Evolutionary conservation across 2,797 vertebrate genomes (phyloP).

Genomic region (Coreius guichenoti): DNA sequence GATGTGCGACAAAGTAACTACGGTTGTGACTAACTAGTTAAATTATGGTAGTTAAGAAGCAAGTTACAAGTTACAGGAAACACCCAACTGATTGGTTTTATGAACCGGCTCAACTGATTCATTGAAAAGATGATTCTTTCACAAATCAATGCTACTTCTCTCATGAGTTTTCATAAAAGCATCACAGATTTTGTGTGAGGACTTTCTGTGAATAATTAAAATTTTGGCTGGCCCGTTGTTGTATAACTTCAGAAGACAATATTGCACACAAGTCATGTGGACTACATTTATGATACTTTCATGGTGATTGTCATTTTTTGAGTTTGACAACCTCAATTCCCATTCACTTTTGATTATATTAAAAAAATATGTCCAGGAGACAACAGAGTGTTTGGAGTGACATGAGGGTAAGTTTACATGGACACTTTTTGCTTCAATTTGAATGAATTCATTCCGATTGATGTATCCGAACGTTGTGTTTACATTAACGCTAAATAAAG

Average conservation of each 20-base stretch:
- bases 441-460: no score
- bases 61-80: not conserved
- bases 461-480: no score
- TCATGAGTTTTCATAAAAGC: not conserved
- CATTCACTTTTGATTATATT: not conserved
- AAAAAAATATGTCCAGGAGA: not conserved
- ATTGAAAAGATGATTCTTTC: not conserved
- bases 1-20: no score
- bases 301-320: not conserved
- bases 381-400: not conserved
- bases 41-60: not conserved
- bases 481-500: no score
- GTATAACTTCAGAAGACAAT: not conserved
- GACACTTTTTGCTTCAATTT: no score
- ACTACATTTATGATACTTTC: not conserved
- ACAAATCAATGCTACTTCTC: not conserved
- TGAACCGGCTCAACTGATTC: not conserved
- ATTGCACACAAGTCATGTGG: not conserved
- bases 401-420: not conserved
- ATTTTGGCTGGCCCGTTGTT: accelerated
- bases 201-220: not conserved
- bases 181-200: not conserved
- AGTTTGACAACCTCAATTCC: not conserved
- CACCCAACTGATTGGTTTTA: not conserved
- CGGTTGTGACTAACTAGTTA: no score